A percentile compares a stretch with the other conserved stretches of the same genome.
phyloP scores from a whole-genome alignment of 1,140 invertebrate genomes.

The Trichoplusia ni region DNA sequence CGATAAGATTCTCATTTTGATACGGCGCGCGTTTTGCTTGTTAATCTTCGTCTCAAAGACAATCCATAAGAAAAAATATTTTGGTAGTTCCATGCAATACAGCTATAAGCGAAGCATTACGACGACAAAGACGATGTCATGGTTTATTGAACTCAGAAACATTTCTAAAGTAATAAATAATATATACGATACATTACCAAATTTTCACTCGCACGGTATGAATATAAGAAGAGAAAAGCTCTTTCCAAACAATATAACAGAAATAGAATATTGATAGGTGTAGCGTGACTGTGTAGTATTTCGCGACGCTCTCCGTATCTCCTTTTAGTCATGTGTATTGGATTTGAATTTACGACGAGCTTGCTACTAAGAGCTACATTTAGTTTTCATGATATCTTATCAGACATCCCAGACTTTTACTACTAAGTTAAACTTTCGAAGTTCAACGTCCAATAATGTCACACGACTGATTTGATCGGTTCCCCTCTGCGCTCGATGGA shows the following conservation, averaged over 20 bases:
- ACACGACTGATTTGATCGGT: not conserved
- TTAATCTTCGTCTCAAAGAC: too few species aligned
- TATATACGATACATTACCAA: not conserved
- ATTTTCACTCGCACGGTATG: conserved; percentile 6
- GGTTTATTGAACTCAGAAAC: too few species aligned
- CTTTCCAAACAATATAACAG: conserved; percentile 23
- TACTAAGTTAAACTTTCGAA: not conserved
- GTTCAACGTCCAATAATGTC: not conserved
- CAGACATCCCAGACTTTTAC: not conserved
- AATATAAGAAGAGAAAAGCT: conserved; percentile 8
- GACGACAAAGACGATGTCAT: too few species aligned
- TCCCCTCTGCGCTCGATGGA: not conserved
- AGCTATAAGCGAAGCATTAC: too few species aligned
- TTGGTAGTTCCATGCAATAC: too few species aligned
- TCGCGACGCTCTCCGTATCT: conserved; percentile 3
- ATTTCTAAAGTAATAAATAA: too few species aligned
- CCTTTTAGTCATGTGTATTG: conserved; percentile 34
- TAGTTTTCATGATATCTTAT: conserved; percentile 20
- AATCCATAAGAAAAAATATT: too few species aligned
- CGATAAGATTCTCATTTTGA: too few species aligned
- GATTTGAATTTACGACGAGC: conserved; percentile 38
- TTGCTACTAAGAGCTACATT: conserved; percentile 26
- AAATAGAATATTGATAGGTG: conserved; percentile 23
- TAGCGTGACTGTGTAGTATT: conserved; percentile 27
- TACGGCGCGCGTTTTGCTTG: too few species aligned